A percentile compares a stretch with the other conserved stretches of the same genome.
Conservation (phyloP, 2,113 vertebrate genomes). For the Periophthalmodon schlosseri region DNA sequence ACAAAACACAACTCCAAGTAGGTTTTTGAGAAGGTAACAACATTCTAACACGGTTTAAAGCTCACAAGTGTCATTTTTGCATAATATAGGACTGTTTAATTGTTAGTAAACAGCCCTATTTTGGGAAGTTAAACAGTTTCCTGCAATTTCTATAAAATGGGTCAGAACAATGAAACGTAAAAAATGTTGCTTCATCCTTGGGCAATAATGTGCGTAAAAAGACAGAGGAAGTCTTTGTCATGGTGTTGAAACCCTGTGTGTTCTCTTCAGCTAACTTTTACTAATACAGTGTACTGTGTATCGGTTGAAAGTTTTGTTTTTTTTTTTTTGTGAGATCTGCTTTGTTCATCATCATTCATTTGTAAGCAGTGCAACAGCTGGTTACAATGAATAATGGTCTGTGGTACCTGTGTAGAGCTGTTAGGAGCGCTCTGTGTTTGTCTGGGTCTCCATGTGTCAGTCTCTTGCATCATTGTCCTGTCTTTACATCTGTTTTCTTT, state of each 20-base stretch:
- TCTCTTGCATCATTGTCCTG: slow-evolving; percentile 7
- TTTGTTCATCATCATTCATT: slow-evolving; percentile 59
- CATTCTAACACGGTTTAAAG: no score
- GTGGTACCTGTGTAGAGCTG: slow-evolving; percentile 12
- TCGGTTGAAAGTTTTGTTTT: slow-evolving; percentile 6
- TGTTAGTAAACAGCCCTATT: no score
- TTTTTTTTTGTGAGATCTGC: slow-evolving; percentile 63
- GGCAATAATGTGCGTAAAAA: neutral
- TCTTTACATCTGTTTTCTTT: slow-evolving; percentile 36
- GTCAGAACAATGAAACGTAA: neutral
- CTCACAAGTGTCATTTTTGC: no score
- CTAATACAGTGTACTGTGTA: neutral
- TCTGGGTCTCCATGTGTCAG: slow-evolving; percentile 34
- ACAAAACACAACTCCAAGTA: no score
- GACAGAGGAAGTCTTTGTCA: neutral
- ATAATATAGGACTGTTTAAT: no score
- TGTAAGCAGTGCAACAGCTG: slow-evolving; percentile 43
- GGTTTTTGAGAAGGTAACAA: no score
- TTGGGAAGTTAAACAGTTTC: no score
- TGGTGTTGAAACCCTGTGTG: neutral
- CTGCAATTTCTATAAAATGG: no score
- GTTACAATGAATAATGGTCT: slow-evolving; percentile 50
- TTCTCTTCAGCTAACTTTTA: neutral
- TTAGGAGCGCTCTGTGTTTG: slow-evolving; percentile 32
- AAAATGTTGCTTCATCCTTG: neutral